Evolutionary conservation across 2,113 vertebrate species (phyloP).

Genomic region (Benitochromis conjunctus): DNA sequence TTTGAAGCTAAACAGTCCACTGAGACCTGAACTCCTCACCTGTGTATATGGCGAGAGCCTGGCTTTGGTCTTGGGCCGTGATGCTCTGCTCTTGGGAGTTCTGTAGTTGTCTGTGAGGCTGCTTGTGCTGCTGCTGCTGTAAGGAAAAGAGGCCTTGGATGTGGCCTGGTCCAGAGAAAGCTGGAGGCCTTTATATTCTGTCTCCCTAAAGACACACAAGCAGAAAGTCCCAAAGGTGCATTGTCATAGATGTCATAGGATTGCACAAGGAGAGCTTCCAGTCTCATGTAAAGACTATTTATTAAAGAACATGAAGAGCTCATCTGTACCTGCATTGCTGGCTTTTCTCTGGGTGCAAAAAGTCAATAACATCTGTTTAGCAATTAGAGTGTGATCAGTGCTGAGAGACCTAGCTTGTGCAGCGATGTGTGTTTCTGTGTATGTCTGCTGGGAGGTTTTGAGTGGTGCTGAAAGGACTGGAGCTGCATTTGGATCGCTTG

Average conservation of each 20-base stretch:
- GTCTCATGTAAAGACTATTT: neutral
- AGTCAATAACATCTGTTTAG: slow-evolving; percentile 44
- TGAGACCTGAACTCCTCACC: slow-evolving; percentile 66
- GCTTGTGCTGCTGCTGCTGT: slow-evolving; percentile 78
- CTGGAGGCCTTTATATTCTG: slow-evolving; percentile 95
- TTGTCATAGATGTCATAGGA: neutral
- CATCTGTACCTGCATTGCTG: slow-evolving; percentile 20
- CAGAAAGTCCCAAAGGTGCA: neutral
- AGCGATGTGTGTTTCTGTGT: neutral
- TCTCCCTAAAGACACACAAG: slow-evolving; percentile 79
- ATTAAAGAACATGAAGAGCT: slow-evolving; percentile 6
- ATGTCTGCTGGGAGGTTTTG: neutral
- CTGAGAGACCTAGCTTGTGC: neutral
- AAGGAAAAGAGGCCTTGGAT: slow-evolving; percentile 84
- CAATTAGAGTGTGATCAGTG: slow-evolving; percentile 37
- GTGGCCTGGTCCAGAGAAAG: slow-evolving; percentile 93
- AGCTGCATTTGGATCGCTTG: slow-evolving; percentile 51
- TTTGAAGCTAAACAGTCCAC: neutral
- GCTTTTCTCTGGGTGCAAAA: slow-evolving; percentile 24
- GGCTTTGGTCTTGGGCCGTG: slow-evolving; percentile 85
- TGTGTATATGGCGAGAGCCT: slow-evolving; percentile 93
- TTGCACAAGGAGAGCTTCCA: neutral
- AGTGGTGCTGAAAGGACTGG: neutral
- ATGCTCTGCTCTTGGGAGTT: slow-evolving; percentile 79
- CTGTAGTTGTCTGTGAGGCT: slow-evolving; percentile 79